phyloP scores from a whole-genome alignment of 2,113 vertebrate species.

The Colistium nudipinnis region DNA sequence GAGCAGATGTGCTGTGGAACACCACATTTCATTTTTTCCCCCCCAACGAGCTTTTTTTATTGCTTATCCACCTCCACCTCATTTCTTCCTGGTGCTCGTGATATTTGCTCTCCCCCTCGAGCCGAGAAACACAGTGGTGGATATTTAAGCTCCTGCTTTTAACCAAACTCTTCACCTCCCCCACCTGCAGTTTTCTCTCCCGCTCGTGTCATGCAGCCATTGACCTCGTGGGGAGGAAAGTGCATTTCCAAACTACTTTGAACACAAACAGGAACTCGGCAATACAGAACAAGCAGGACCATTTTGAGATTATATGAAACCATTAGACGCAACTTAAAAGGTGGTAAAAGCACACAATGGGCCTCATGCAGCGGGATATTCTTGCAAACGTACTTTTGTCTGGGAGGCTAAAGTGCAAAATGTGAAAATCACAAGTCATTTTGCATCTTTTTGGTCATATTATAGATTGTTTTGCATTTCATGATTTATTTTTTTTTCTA shows the following conservation, averaged over 20 bases:
- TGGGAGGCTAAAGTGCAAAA: too few species aligned
- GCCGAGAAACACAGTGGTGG: conserved; percentile 9
- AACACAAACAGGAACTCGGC: not conserved
- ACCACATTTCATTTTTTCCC: not conserved
- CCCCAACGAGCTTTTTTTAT: conserved; percentile 1
- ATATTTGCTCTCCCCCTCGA: conserved; percentile 15
- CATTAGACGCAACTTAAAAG: too few species aligned
- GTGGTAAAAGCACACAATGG: too few species aligned
- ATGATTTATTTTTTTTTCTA: too few species aligned
- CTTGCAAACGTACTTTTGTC: not conserved
- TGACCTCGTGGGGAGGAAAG: not conserved
- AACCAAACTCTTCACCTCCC: not conserved
- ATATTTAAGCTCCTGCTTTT: conserved; percentile 1
- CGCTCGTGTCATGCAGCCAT: not conserved
- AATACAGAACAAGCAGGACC: not conserved
- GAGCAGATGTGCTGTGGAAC: conserved; percentile 13
- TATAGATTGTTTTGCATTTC: too few species aligned
- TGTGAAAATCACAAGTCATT: too few species aligned
- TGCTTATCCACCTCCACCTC: not conserved
- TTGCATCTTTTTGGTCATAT: too few species aligned
- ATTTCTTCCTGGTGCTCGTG: not conserved
- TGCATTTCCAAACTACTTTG: not conserved
- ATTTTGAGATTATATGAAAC: not conserved
- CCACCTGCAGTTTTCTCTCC: not conserved
- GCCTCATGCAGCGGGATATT: too few species aligned